phyloP scores from a whole-genome alignment of 1,140 invertebrate genomes.

The Colletes latitarsis region DNA sequence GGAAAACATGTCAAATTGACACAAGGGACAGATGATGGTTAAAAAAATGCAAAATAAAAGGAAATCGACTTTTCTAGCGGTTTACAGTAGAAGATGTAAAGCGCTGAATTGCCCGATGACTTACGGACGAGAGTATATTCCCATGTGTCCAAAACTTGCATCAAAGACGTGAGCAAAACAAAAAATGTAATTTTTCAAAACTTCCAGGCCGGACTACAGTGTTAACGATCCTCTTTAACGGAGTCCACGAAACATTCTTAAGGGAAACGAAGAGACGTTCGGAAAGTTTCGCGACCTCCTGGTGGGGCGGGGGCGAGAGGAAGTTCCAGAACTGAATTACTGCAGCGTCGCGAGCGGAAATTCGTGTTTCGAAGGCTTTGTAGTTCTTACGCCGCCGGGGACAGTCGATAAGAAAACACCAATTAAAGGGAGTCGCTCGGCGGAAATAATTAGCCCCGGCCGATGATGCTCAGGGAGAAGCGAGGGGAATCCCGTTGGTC shows the following conservation, averaged over 20 bases:
- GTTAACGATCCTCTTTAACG: constrained; percentile 20
- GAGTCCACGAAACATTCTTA: constrained; percentile 1
- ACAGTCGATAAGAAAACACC: constrained; percentile 45
- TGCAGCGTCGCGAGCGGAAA: constrained; percentile 16
- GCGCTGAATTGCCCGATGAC: no score
- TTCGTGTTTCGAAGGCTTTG: constrained; percentile 45
- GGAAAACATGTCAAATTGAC: no score
- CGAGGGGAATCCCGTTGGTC: neutral
- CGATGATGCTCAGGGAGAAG: constrained; percentile 9
- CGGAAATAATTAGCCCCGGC: constrained; percentile 56
- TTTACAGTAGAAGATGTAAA: no score
- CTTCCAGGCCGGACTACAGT: no score
- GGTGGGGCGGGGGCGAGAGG: neutral
- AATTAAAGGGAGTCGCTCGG: constrained; percentile 52
- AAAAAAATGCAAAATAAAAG: no score
- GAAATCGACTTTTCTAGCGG: no score
- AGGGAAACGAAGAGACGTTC: neutral
- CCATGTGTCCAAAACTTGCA: no score
- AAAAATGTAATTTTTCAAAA: no score
- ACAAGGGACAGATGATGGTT: no score
- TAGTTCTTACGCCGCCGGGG: constrained; percentile 21
- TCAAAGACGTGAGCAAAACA: no score
- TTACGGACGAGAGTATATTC: no score
- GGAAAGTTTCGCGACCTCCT: neutral
- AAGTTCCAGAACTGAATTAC: constrained; percentile 40